Base-by-base conservation (phyloP, 2,888 invertebrate species). In the Trissolcus japonicus region DNA sequence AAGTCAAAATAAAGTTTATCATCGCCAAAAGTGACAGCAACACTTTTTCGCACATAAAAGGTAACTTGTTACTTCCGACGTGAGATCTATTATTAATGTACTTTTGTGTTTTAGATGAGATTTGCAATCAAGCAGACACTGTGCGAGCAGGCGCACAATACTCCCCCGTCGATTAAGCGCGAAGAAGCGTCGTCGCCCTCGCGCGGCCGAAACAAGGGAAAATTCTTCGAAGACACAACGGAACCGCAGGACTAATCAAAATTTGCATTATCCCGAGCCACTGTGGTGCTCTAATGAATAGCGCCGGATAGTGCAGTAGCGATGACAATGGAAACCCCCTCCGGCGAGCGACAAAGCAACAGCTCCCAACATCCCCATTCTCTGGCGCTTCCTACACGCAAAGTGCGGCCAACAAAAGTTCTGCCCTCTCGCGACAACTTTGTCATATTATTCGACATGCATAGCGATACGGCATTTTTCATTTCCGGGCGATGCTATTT, bases 161-260 rank as follows among this genome's bases (percentile, higher is more conserved):
- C 40, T 51, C 63, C 73, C 65, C 46, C 46, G 63, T 75, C 73
- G 73, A 78, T 78, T 74, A 74, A 66, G 53, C 66, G 73, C 66
- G 65, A 73, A 72, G 73, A 78, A 78, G 74, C 69, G 51, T 66
- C 60, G 53, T 63, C 67, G 59, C 67, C 61, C 63, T 72, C 56
- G 55, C 66, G 43, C 50, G 59, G 25, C 25, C 46, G 16, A 72
- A 67, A 71, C 63, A 43, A 68, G 73, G 77, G 73, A 60, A 72
- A 61, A 63, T 68, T 68, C 72, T 71, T 67, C 63, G 79, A 79
- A 79, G 79, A 79, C 73, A 79, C 72, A 77, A 79, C 76, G 69
- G 72, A 78, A 79, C 79, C 79, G 50, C 79, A 79, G 77, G 77
- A 77, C 79, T 75, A 79, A 79, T 79, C 80, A 80, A 77, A 72